These are phyloP conservation scores for Paralichthys olivaceus DNA, from an alignment of 2,113 vertebrate genomes.

Conservation along the genomic window DNA sequence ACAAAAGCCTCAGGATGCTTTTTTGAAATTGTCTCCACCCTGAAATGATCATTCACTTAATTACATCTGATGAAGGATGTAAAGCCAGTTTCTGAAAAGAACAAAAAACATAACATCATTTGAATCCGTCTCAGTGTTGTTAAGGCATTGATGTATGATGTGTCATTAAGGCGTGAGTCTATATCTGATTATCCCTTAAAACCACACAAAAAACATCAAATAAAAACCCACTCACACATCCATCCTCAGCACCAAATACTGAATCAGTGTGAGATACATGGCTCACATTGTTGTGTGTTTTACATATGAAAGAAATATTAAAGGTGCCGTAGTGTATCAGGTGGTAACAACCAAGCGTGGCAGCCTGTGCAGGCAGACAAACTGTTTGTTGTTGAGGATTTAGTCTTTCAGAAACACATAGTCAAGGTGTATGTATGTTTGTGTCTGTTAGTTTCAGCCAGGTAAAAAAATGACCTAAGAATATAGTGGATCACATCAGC, in stretches of 20 bases:
- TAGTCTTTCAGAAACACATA: conserved; percentile 40
- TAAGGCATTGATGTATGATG: conserved; percentile 1
- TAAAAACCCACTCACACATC: conserved; percentile 15
- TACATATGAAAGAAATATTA: conserved; percentile 1
- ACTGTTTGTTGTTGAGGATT: not conserved
- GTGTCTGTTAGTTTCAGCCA: conserved; percentile 18
- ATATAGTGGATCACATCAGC: conserved; percentile 21
- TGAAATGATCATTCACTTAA: not conserved
- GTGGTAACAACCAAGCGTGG: conserved; percentile 1
- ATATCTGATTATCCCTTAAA: conserved; percentile 44
- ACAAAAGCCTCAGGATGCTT: not conserved
- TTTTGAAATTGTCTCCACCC: not conserved
- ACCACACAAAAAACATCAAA: conserved; percentile 34
- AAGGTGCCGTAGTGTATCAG: conserved; percentile 33
- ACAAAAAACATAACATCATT: not conserved
- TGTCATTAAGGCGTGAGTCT: not conserved
- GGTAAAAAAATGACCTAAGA: conserved; percentile 15
- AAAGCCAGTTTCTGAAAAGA: not conserved
- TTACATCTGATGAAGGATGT: not conserved
- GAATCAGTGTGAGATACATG: conserved; percentile 23
- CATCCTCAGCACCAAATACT: conserved; percentile 31
- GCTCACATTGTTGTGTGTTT: conserved; percentile 22
- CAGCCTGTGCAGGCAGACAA: no score
- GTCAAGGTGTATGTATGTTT: conserved; percentile 1
- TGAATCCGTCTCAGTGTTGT: conserved; percentile 5